These are phyloP conservation scores for Salvator merianae DNA, from an alignment of 2,113 vertebrate species.

Conservation along the genomic window DNA sequence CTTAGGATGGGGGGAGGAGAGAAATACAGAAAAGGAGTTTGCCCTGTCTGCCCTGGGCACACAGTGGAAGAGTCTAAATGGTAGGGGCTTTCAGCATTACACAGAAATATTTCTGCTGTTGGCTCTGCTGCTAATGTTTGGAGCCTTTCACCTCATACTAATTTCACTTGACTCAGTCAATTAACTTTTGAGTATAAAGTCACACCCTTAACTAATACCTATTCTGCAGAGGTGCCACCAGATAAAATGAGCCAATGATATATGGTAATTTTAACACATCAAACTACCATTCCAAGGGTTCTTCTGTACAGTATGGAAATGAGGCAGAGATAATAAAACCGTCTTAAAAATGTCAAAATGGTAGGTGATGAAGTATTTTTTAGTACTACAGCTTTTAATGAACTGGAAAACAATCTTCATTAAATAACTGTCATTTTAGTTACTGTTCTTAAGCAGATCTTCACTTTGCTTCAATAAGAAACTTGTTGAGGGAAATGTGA, in stretches of 20 bases:
- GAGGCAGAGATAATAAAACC: constrained; percentile 71
- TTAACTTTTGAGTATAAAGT: constrained; percentile 28
- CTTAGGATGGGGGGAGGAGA: too few species aligned
- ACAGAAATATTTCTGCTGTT: not conserved
- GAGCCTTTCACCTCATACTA: not conserved
- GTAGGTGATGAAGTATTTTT: constrained; percentile 56
- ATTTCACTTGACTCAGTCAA: not conserved
- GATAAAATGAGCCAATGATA: constrained; percentile 45
- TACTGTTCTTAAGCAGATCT: constrained; percentile 32
- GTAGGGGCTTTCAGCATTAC: not conserved
- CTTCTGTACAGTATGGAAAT: constrained; percentile 66
- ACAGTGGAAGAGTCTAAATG: not conserved
- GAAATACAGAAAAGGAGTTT: too few species aligned
- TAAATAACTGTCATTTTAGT: constrained; percentile 62
- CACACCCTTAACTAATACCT: constrained; percentile 11
- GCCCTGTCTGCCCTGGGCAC: too few species aligned
- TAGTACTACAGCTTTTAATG: constrained; percentile 56
- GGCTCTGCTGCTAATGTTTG: not conserved
- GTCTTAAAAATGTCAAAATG: constrained; percentile 70
- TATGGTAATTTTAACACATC: constrained; percentile 48
- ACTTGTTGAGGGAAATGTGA: constrained; percentile 27
- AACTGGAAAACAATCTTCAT: constrained; percentile 52
- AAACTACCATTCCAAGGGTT: constrained; percentile 62
- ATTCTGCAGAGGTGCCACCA: constrained; percentile 28
- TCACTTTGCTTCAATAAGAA: constrained; percentile 36